phyloP scores from a whole-genome alignment of 1,140 invertebrate genomes.

The Globodera rostochiensis region DNA sequence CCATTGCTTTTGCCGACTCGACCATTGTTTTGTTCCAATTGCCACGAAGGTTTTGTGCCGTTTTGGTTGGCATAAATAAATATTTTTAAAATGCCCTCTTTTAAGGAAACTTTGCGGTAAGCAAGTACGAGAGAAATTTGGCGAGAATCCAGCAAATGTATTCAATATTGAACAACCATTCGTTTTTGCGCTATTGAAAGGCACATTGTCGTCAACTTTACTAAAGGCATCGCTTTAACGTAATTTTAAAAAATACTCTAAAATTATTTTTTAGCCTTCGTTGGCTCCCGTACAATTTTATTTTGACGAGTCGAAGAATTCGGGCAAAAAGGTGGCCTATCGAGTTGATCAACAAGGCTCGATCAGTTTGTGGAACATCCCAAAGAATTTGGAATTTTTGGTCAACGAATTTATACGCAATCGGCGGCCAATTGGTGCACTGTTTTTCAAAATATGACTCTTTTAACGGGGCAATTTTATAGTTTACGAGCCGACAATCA shows the following conservation, averaged over 20 bases:
- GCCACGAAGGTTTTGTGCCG: constrained; percentile 49
- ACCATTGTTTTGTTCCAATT: constrained; percentile 62
- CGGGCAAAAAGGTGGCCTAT: constrained; percentile 70
- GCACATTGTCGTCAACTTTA: constrained; percentile 22
- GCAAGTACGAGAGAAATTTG: constrained; percentile 54
- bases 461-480: constrained; percentile 29
- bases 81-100: constrained; percentile 1
- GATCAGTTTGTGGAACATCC: constrained; percentile 53
- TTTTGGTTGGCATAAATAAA: background rate
- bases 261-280: constrained; percentile 35
- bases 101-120: constrained; percentile 50
- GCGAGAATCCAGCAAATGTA: constrained; percentile 47
- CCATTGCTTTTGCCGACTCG: constrained; percentile 59
- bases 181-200: constrained; percentile 60
- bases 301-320: constrained; percentile 44
- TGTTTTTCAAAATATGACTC: background rate
- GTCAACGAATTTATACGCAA: constrained; percentile 56
- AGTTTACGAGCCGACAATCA: constrained; percentile 58
- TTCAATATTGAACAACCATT: constrained; percentile 55
- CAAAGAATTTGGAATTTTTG: constrained; percentile 52
- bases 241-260: constrained; percentile 1
- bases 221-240: constrained; percentile 2
- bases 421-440: constrained; percentile 48
- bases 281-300: constrained; percentile 48
- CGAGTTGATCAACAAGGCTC: constrained; percentile 52